A percentile compares a stretch with the other conserved stretches of the same genome.
Evolutionary conservation across 2,113 vertebrate species (phyloP).

Genomic region (Limnothrissa miodon): DNA sequence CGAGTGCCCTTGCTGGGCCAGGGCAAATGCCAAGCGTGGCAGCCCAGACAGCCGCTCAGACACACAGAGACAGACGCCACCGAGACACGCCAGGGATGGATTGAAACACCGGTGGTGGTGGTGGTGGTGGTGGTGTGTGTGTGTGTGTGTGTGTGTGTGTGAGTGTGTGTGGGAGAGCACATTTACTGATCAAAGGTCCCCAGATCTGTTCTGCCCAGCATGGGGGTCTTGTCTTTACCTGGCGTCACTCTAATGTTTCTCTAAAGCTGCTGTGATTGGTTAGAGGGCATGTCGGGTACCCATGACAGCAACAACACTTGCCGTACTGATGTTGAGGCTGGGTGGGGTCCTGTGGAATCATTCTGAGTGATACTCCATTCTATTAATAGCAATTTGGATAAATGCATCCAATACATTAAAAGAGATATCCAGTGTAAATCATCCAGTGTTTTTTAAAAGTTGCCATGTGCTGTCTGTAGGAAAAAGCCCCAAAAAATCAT

Average conservation of each 20-base stretch:
- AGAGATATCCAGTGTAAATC: too few relatives aligned
- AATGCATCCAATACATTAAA: too few relatives aligned
- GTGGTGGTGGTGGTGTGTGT: background rate
- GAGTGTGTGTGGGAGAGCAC: too few relatives aligned
- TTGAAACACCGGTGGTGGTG: background rate
- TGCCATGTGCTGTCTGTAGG: too few relatives aligned
- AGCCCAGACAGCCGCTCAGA: background rate
- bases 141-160: background rate
- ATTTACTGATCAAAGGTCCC: background rate
- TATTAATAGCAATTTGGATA: background rate
- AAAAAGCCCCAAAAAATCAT: too few relatives aligned
- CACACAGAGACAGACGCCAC: background rate
- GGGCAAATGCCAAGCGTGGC: slow-evolving; percentile 12
- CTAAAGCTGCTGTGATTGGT: background rate
- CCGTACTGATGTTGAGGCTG: background rate
- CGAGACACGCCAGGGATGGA: background rate
- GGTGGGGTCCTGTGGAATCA: background rate
- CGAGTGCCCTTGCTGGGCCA: background rate
- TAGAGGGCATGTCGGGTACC: background rate
- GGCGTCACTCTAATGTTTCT: background rate
- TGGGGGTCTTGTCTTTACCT: background rate
- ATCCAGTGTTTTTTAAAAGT: too few relatives aligned
- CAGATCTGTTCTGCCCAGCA: background rate
- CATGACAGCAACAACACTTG: background rate
- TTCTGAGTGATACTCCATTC: too few relatives aligned